These are phyloP conservation scores for Malurus cyaneus DNA, from an alignment of 2,113 vertebrate species.

Conservation along the genomic window DNA sequence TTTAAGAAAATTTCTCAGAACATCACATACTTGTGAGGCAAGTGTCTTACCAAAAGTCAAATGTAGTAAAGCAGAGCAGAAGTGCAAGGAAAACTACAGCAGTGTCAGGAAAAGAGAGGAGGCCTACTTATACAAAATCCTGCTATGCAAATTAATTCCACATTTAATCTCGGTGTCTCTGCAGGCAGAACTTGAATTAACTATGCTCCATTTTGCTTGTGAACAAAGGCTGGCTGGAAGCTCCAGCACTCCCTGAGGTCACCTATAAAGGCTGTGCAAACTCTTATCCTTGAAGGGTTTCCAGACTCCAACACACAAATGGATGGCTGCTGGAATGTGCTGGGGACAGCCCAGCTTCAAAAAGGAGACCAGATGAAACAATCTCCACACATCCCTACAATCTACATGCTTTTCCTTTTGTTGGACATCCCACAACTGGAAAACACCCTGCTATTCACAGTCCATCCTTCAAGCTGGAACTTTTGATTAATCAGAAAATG, in stretches of 20 bases:
- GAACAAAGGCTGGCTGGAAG: neutral
- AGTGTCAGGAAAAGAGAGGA: neutral
- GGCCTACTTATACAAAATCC: neutral
- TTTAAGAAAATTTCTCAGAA: neutral
- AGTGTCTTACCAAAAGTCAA: neutral
- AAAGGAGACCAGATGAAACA: neutral
- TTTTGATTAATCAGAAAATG: neutral
- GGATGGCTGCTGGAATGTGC: neutral
- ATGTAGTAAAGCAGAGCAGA: neutral
- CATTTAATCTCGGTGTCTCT: neutral
- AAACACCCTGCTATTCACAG: neutral
- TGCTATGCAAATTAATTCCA: neutral
- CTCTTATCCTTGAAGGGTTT: neutral
- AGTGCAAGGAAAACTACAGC: neutral
- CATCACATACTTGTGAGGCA: neutral
- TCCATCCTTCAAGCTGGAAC: neutral
- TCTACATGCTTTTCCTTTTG: neutral
- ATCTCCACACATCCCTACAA: neutral
- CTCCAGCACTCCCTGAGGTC: neutral
- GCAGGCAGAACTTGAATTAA: conserved; percentile 11
- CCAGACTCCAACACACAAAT: neutral
- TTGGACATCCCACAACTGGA: neutral
- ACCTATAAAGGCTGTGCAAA: neutral
- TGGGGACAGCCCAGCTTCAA: neutral
- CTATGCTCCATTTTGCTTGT: neutral